phyloP scores from a whole-genome alignment of 2,797 vertebrate genomes.

The Cirrhinus mrigala region DNA sequence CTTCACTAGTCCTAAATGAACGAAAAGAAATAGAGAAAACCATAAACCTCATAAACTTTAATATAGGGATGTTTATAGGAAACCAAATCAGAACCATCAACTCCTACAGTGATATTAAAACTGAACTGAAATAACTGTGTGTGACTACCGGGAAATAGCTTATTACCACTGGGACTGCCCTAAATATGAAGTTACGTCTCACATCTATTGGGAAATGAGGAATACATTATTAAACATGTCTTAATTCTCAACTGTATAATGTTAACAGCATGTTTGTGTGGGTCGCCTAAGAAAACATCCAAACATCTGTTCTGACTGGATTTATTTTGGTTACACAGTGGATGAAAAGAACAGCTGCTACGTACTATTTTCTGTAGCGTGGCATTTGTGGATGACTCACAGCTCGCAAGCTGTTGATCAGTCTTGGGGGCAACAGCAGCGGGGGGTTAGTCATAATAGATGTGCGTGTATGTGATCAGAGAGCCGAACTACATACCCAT shows the following conservation, averaged over 20 bases:
- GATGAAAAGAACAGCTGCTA: conserved; percentile 8
- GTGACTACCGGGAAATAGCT: background rate
- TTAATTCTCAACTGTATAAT: background rate
- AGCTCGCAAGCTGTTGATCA: conserved; percentile 14
- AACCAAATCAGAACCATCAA: background rate
- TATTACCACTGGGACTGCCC: background rate
- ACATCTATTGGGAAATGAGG: background rate
- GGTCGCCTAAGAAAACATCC: background rate
- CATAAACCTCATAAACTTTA: conserved; percentile 57
- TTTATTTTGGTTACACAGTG: conserved; percentile 15
- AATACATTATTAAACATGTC: background rate
- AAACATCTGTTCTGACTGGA: conserved; percentile 28
- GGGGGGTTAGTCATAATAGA: conserved; percentile 24
- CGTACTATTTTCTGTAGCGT: conserved; percentile 23
- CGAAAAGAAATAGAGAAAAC: background rate
- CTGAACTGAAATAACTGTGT: conserved; percentile 9
- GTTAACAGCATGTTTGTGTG: background rate
- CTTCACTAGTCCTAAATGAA: background rate
- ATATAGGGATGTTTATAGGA: conserved; percentile 18
- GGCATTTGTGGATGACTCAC: conserved; percentile 53
- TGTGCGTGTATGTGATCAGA: conserved; percentile 21
- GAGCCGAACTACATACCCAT: conserved; percentile 28
- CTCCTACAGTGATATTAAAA: background rate
- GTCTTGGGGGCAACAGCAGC: conserved; percentile 14
- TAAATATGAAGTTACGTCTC: background rate